These are phyloP conservation scores for Neopelma chrysocephalum DNA, from an alignment of 2,797 vertebrate species.

Conservation along the genomic window DNA sequence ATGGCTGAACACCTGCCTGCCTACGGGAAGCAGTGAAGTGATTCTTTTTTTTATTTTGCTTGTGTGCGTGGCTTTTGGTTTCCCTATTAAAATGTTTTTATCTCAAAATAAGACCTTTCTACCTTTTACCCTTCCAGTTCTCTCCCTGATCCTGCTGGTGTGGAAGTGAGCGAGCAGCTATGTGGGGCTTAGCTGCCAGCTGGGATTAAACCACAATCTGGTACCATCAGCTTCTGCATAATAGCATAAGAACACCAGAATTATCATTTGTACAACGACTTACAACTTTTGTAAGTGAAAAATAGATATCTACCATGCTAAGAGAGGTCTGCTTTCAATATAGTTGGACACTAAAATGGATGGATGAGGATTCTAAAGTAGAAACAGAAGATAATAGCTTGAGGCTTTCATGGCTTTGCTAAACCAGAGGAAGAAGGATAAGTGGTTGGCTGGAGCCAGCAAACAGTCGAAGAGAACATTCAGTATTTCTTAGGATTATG, in stretches of 20 bases:
- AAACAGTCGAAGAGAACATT: background rate
- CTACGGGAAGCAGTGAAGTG: background rate
- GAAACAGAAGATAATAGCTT: background rate
- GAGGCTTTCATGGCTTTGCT: background rate
- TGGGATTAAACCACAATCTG: background rate
- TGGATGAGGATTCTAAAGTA: background rate
- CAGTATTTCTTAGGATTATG: background rate
- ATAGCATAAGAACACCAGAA: background rate
- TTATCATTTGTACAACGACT: background rate
- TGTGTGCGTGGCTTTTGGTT: background rate
- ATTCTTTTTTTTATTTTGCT: background rate
- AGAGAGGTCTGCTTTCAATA: background rate
- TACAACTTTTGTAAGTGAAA: background rate
- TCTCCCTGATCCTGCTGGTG: background rate
- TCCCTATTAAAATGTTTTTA: background rate
- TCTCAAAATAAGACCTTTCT: background rate
- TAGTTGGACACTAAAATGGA: background rate
- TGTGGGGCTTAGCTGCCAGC: background rate
- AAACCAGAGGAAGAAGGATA: background rate
- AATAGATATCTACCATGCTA: background rate
- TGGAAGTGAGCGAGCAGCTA: accelerated
- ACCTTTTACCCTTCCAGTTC: background rate
- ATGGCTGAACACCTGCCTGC: background rate
- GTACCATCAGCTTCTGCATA: background rate
- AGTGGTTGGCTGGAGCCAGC: background rate